A percentile compares a stretch with the other conserved stretches of the same genome.
These are phyloP conservation scores for Acrobasis consociella DNA, from an alignment of 2,888 invertebrate species.

Conservation along the genomic window DNA sequence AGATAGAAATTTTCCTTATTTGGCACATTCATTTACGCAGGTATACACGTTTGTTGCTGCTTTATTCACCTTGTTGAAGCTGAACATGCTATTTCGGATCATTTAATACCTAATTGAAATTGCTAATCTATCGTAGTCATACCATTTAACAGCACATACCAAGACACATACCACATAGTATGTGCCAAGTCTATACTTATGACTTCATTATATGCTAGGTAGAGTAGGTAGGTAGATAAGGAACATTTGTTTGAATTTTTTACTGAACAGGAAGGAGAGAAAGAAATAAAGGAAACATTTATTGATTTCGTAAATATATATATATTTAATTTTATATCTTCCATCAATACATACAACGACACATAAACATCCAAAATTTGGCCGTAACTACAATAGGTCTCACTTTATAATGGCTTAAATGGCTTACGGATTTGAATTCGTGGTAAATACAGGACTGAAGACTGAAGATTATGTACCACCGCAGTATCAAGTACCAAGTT, in stretches of 20 bases:
- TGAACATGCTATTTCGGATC: no score
- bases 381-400: constrained; percentile 69
- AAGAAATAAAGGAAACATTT: constrained; percentile 9
- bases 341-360: constrained; percentile 83
- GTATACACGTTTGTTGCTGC: no score
- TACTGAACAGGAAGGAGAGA: neutral
- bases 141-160: no score
- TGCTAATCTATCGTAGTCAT: no score
- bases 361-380: constrained; percentile 74
- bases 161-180: no score
- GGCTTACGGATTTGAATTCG: constrained; percentile 40
- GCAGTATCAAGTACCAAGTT: constrained; percentile 7
- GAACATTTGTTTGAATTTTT: neutral
- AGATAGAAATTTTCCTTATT: no score
- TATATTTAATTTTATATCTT: constrained; percentile 83
- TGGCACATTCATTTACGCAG: no score
- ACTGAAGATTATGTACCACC: constrained; percentile 23
- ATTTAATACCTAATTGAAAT: no score
- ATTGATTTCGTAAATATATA: constrained; percentile 80
- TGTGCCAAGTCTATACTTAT: no score
- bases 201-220: no score
- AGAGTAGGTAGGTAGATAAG: no score
- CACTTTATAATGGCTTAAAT: constrained; percentile 51
- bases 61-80: no score
- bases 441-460: constrained; percentile 28